Conservation (phyloP, 1,140 invertebrate genomes). For the Hyphantria cunea region DNA sequence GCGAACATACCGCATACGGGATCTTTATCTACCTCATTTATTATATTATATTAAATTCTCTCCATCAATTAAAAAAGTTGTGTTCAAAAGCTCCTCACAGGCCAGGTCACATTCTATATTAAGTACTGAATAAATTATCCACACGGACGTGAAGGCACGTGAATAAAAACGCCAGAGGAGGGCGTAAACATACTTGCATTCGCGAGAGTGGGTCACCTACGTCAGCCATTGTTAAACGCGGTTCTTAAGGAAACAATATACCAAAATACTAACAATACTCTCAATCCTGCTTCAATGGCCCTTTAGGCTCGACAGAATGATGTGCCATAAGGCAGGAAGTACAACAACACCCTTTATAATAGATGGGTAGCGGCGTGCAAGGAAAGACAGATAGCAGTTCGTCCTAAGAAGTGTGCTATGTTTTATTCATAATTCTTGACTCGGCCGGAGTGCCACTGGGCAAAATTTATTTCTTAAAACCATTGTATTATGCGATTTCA, state of each 20-base stretch:
- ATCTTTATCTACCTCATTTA: neutral
- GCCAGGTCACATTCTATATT: constrained; percentile 20
- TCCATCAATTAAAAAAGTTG: neutral
- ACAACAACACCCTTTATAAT: constrained; percentile 27
- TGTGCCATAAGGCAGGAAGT: constrained; percentile 27
- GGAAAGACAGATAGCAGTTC: constrained; percentile 37
- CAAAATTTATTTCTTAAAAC: constrained; percentile 55
- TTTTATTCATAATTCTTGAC: constrained; percentile 49
- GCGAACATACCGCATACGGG: no score
- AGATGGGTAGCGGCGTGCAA: constrained; percentile 25
- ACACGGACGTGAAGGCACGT: constrained; percentile 13
- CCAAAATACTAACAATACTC: constrained; percentile 24
- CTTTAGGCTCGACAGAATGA: constrained; percentile 14
- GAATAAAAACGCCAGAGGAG: constrained; percentile 22
- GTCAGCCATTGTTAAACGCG: constrained; percentile 4
- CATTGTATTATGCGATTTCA: constrained; percentile 39
- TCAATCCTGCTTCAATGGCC: constrained; percentile 23
- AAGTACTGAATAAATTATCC: constrained; percentile 20
- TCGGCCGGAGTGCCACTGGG: constrained; percentile 36
- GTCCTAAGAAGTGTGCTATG: constrained; percentile 39
- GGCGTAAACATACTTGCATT: constrained; percentile 12
- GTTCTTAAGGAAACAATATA: constrained; percentile 28
- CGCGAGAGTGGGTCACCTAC: constrained; percentile 19
- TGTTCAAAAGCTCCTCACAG: constrained; percentile 7
- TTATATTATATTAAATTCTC: no score